A percentile compares a stretch with the other conserved stretches of the same genome.
These are phyloP conservation scores for Apeira syringaria DNA, from an alignment of 2,888 invertebrate species.

Conservation along the genomic window DNA sequence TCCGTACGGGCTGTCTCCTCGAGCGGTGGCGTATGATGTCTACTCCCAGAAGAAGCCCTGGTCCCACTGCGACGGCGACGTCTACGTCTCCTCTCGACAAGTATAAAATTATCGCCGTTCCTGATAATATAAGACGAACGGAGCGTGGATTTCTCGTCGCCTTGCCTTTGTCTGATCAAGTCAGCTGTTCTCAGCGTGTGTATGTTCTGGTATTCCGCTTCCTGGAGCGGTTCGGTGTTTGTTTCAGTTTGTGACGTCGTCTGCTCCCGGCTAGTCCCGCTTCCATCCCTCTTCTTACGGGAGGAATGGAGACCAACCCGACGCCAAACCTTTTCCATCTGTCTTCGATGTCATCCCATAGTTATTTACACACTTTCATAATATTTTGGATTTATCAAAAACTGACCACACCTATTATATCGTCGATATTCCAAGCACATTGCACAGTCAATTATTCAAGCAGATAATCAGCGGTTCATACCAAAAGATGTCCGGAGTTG, in stretches of 20 bases:
- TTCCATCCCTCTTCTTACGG: conserved; percentile 83
- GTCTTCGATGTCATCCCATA: conserved; percentile 80
- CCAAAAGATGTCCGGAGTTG: conserved; percentile 35
- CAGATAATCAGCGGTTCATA: conserved; percentile 5
- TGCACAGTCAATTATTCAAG: conserved; percentile 1
- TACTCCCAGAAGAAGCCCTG: conserved; percentile 71
- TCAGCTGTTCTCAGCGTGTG: conserved; percentile 79
- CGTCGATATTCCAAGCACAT: neutral
- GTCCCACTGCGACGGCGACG: conserved; percentile 74
- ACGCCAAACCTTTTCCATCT: conserved; percentile 84
- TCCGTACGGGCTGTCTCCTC: conserved; percentile 70
- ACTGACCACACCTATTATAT: conserved; percentile 2
- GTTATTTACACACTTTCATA: conserved; percentile 45
- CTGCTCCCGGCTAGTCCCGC: conserved; percentile 75
- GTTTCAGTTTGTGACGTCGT: conserved; percentile 36
- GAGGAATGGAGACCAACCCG: conserved; percentile 83
- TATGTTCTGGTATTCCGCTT: conserved; percentile 79
- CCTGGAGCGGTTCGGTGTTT: conserved; percentile 51
- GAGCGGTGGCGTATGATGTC: conserved; percentile 75
- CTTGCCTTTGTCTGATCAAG: conserved; percentile 76
- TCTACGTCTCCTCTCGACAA: conserved; percentile 74
- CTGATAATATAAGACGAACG: conserved; percentile 78
- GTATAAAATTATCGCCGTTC: conserved; percentile 79
- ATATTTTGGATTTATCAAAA: conserved; percentile 8
- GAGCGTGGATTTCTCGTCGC: conserved; percentile 77